A percentile compares a stretch with the other conserved stretches of the same genome.
These are phyloP conservation scores for Scarus forsteni DNA, from an alignment of 2,797 vertebrate genomes.

Conservation along the genomic window DNA sequence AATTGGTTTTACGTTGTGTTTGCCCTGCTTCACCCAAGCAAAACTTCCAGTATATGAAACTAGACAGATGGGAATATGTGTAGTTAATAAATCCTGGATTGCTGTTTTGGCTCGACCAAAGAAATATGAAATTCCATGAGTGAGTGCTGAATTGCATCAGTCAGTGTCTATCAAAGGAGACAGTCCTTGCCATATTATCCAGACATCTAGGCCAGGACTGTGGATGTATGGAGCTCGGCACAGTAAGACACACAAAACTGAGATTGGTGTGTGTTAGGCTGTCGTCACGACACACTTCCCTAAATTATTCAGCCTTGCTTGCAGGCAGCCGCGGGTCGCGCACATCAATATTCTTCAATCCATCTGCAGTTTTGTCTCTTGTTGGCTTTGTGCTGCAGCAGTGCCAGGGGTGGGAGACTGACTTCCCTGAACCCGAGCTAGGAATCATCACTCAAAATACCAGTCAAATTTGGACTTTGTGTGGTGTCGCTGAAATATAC, in stretches of 20 bases:
- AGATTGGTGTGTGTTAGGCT: conserved; percentile 81
- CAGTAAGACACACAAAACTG: conserved; percentile 63
- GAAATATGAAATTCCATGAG: conserved; percentile 80
- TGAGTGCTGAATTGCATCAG: conserved; percentile 70
- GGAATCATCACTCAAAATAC: conserved; percentile 63
- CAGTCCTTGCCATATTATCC: conserved; percentile 60
- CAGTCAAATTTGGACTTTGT: conserved; percentile 45
- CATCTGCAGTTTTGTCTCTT: conserved; percentile 87
- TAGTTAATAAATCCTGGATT: conserved; percentile 84
- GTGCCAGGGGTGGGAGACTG: conserved; percentile 75
- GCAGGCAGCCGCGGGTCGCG: conserved; percentile 86
- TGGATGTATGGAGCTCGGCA: conserved; percentile 56
- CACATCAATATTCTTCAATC: conserved; percentile 88
- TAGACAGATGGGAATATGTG: conserved; percentile 84
- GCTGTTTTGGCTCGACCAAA: conserved; percentile 77
- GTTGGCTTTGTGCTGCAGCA: conserved; percentile 82
- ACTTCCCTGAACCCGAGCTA: conserved; percentile 60
- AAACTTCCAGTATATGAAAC: conserved; percentile 85
- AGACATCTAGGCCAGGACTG: conserved; percentile 68
- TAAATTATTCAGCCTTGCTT: conserved; percentile 88
- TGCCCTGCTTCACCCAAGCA: conserved; percentile 84
- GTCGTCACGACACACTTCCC: conserved; percentile 84
- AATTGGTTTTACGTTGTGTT: conserved; percentile 84
- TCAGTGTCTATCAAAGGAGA: conserved; percentile 68
- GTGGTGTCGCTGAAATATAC: conserved; percentile 40